Percentiles rank a stretch among this genome's conserved stretches.
These are phyloP conservation scores for Thereva unica DNA, from an alignment of 2,888 invertebrate genomes.

Conservation along the genomic window DNA sequence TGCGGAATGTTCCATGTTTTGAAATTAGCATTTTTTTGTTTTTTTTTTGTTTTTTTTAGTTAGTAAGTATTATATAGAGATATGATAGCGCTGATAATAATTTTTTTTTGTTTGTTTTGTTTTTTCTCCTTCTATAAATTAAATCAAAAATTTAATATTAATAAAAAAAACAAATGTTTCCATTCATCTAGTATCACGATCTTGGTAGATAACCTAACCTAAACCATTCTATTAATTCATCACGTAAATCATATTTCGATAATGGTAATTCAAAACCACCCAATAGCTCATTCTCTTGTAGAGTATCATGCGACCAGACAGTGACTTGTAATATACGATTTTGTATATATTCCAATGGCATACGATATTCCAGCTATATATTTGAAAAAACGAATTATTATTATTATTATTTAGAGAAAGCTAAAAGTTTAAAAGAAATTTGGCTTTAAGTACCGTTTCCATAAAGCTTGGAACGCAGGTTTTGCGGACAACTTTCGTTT, in stretches of 20 bases:
- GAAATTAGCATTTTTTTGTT: too few species aligned
- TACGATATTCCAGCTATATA: slow-evolving; percentile 83
- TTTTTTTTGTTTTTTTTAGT: too few species aligned
- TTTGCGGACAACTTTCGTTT: slow-evolving; percentile 90
- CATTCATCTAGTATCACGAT: slow-evolving; percentile 40
- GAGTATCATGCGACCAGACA: slow-evolving; percentile 91
- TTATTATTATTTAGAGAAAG: not conserved
- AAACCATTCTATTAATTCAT: slow-evolving; percentile 87
- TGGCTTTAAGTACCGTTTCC: slow-evolving; percentile 77
- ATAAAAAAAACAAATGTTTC: slow-evolving; percentile 1
- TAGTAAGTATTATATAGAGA: too few species aligned
- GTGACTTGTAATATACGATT: slow-evolving; percentile 84
- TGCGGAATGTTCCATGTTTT: too few species aligned
- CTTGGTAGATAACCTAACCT: slow-evolving; percentile 63
- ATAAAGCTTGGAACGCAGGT: slow-evolving; percentile 97
- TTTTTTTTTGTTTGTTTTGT: too few species aligned
- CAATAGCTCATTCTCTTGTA: slow-evolving; percentile 93
- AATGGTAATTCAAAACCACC: slow-evolving; percentile 88
- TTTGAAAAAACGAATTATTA: not conserved
- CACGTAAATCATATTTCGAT: slow-evolving; percentile 70
- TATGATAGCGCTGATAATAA: too few species aligned
- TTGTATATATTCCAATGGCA: slow-evolving; percentile 78
- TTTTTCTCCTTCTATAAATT: not conserved
- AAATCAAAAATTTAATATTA: not conserved
- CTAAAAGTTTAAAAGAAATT: not conserved